phyloP scores from a whole-genome alignment of 2,113 vertebrate species.

The Scytalopus superciliaris region DNA sequence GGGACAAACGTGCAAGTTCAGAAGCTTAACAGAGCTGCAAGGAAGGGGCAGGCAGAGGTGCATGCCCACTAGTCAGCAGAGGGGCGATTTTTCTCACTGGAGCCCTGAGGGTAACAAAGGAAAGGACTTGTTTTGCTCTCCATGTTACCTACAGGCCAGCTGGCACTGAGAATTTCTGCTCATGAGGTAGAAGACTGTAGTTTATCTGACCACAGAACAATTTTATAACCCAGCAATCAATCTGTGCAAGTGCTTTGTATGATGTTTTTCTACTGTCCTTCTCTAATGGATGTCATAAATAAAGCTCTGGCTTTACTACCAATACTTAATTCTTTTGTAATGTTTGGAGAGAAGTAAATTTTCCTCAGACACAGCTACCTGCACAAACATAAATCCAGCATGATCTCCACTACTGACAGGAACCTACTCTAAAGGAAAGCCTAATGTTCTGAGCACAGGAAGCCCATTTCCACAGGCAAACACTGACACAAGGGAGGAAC shows the following conservation, averaged over 20 bases:
- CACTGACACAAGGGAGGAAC: not conserved
- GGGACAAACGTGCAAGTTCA: not conserved
- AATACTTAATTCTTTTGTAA: not conserved
- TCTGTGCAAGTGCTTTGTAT: not conserved
- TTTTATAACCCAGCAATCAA: constrained; percentile 32
- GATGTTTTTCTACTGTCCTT: not conserved
- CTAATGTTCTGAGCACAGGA: not conserved
- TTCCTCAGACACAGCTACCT: not conserved
- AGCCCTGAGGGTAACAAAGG: not conserved
- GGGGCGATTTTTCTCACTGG: not conserved
- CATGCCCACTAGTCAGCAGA: not conserved
- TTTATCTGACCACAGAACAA: not conserved
- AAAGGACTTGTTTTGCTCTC: not conserved
- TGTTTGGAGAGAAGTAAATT: not conserved
- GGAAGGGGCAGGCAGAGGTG: not conserved
- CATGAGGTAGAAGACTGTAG: not conserved
- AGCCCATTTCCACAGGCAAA: not conserved
- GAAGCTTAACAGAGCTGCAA: not conserved
- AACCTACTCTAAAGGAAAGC: not conserved
- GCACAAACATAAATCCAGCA: not conserved
- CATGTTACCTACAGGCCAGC: not conserved
- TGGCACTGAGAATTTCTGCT: not conserved
- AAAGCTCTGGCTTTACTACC: constrained; percentile 10
- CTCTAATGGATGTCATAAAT: constrained; percentile 17
- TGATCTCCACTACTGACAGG: not conserved